A percentile compares a stretch with the other conserved stretches of the same genome.
Evolutionary conservation across 2,113 vertebrate genomes (phyloP).

Genomic region (Tichodroma muraria): DNA sequence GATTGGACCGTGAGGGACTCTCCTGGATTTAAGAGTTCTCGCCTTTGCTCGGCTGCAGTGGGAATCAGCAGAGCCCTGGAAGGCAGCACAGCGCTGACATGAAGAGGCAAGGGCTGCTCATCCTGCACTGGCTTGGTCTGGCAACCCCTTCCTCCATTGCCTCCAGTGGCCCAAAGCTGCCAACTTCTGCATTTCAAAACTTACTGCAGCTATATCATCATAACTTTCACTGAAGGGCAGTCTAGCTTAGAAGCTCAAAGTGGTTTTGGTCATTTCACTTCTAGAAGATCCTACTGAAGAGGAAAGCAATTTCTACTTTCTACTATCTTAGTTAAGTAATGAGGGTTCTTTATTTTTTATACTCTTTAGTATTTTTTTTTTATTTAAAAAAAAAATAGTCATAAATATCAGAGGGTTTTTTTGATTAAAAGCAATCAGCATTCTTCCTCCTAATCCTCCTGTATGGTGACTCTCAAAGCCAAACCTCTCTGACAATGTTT

Average conservation of each 20-base stretch:
- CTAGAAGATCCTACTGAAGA: background rate
- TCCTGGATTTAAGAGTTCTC: too few species aligned
- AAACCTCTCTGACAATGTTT: background rate
- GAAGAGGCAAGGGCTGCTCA: background rate
- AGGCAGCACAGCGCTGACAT: fast-evolving
- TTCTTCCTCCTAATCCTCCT: background rate
- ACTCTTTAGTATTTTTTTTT: background rate
- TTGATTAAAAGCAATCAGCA: background rate
- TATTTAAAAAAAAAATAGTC: fast-evolving
- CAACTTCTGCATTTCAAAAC: background rate
- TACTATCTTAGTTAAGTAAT: background rate
- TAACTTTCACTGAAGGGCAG: background rate
- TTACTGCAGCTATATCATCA: fast-evolving
- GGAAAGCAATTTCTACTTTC: background rate
- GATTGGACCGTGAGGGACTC: background rate
- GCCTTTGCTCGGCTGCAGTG: fast-evolving
- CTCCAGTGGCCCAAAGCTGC: background rate
- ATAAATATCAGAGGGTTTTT: background rate
- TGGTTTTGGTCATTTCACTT: background rate
- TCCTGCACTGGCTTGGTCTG: background rate
- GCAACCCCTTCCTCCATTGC: fast-evolving
- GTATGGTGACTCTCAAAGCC: background rate
- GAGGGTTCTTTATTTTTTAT: background rate
- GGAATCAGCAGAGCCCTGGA: background rate
- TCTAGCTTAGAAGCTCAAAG: background rate